Evolutionary conservation across 2,113 vertebrate genomes (phyloP), one percentile per base, ranked within the genome.

Genomic region (Melozone crissalis): DNA sequence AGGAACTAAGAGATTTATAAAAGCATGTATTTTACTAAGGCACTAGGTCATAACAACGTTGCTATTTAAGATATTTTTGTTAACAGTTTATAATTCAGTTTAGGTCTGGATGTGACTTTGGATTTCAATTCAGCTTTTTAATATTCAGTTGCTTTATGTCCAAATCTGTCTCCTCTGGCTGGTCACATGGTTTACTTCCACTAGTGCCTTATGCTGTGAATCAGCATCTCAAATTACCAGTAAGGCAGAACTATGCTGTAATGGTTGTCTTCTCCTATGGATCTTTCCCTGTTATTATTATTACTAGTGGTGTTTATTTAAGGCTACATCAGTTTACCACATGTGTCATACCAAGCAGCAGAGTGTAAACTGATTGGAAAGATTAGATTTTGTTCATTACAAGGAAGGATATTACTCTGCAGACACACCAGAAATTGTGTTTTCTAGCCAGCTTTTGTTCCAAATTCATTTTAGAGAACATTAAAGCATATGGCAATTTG

Each of bases 401-500:
- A 85, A 79, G 82, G 62, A 84, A 37, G 20, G 62, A 41, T 84
- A 89, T 94, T 94, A 75, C 91, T 72, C 66, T 92, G 44, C 35
- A 92, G 84, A 73, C 52, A 86, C 46, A n/a, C 6, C 63, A 68
- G 59, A 84, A 89, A 87, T 84, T n/a, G 52, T 94, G 57, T 94
- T 95, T 87, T 67, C 84, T 72, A 82, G 47, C 28, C 69, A 82
- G 11, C 59, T 89, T 90, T 92, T 81, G 68, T 95, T 94, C 57
- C 41, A 67, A 89, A 91, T 58, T 87, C n/a, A 59, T 90, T 94
- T 92, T 84, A 78, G 37, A 39, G 57, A 87, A 65, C 77, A 61
- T 79, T 63, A 93, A 92, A 90, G 28, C 89, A 87, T 91, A 93
- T 92, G 93, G 83, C 39, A 81, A 89, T 66, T 55, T 81, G 78